phyloP scores from a whole-genome alignment of 2,113 vertebrate species.

The Alexandromys fortis region DNA sequence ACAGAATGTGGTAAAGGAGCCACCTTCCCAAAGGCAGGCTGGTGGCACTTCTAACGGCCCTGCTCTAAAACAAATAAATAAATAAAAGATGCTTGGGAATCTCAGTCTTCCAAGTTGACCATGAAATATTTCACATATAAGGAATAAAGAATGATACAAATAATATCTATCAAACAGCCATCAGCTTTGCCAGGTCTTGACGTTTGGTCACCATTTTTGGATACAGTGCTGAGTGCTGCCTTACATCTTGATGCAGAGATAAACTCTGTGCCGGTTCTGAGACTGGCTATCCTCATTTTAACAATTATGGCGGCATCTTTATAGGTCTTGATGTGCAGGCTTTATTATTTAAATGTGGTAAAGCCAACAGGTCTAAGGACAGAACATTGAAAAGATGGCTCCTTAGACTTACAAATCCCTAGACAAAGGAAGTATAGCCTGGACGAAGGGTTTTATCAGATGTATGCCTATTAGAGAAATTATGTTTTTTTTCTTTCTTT shows the following conservation, averaged over 20 bases:
- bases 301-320: background rate
- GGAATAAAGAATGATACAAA: background rate
- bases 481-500: background rate
- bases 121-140: slow-evolving; percentile 44
- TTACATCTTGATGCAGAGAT: background rate
- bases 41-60: background rate
- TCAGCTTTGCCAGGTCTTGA: background rate
- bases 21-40: background rate
- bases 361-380: background rate
- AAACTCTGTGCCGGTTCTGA: background rate
- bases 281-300: background rate
- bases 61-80: background rate
- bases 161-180: background rate
- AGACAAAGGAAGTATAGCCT: background rate
- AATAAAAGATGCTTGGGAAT: slow-evolving; percentile 28
- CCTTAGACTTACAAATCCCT: background rate
- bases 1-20: background rate
- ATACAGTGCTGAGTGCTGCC: background rate
- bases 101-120: slow-evolving; percentile 32
- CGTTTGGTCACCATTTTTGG: background rate
- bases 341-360: background rate
- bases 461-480: background rate
- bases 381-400: background rate
- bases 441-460: background rate
- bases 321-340: background rate